These are phyloP conservation scores for Deilephila elpenor DNA, from an alignment of 2,888 invertebrate species.

Conservation along the genomic window DNA sequence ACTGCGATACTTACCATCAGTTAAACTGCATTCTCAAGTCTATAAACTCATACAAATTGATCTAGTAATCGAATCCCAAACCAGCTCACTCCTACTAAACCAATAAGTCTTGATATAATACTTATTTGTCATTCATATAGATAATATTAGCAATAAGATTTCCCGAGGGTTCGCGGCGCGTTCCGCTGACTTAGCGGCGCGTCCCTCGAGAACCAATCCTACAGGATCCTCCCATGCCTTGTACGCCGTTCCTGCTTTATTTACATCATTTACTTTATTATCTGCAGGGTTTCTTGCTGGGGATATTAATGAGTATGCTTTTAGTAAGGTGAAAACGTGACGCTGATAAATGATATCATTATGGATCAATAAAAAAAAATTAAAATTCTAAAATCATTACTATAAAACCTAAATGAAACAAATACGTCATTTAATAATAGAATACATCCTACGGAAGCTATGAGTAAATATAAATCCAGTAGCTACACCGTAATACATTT, in stretches of 20 bases:
- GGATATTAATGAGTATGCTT: neutral
- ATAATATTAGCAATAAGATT: constrained; percentile 21
- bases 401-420: too few relatives aligned
- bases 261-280: neutral
- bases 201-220: constrained; percentile 10
- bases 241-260: constrained; percentile 19
- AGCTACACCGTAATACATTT: too few relatives aligned
- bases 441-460: too few relatives aligned
- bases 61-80: neutral
- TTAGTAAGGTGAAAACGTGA: neutral
- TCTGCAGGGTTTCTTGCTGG: neutral
- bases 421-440: too few relatives aligned
- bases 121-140: constrained; percentile 6
- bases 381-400: too few relatives aligned
- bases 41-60: neutral
- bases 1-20: too few relatives aligned
- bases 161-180: neutral
- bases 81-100: neutral
- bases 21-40: neutral
- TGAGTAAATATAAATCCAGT: too few relatives aligned
- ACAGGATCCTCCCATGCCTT: constrained; percentile 24
- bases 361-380: too few relatives aligned
- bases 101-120: neutral
- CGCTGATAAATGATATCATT: neutral
- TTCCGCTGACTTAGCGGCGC: constrained; percentile 20